These are phyloP conservation scores for Rhea pennata DNA, from an alignment of 2,113 vertebrate genomes.

Conservation along the genomic window DNA sequence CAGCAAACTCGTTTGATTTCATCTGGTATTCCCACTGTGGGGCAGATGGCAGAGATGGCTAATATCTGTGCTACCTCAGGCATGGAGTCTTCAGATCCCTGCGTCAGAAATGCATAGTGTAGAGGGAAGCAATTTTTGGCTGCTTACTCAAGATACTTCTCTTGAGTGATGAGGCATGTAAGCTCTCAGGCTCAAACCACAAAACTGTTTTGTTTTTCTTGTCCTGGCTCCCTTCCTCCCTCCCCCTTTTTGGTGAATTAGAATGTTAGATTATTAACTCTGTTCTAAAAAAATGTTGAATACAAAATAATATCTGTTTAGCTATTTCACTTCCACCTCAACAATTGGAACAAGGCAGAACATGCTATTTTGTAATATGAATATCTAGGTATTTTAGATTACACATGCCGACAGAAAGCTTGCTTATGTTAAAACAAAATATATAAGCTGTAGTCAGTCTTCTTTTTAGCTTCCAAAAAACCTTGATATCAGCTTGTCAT, in stretches of 20 bases:
- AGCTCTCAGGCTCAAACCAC: conserved; percentile 17
- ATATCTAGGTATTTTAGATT: not conserved
- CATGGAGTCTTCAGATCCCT: conserved; percentile 20
- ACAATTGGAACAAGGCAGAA: not conserved
- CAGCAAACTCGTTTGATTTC: conserved; percentile 27
- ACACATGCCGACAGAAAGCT: conserved; percentile 1
- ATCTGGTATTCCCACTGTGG: conserved; percentile 36
- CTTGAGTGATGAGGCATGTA: conserved; percentile 29
- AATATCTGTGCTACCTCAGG: conserved; percentile 5
- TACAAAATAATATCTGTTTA: not conserved
- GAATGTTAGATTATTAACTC: not conserved
- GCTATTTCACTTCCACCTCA: not conserved
- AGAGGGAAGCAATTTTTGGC: conserved; percentile 40
- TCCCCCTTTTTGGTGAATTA: not conserved
- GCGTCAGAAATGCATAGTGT: not conserved
- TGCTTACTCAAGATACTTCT: conserved; percentile 5
- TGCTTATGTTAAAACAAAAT: not conserved
- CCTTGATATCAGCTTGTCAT: not conserved
- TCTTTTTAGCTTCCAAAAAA: not conserved
- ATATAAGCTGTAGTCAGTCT: not conserved
- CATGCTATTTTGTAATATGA: not conserved
- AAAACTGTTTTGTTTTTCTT: conserved; percentile 26
- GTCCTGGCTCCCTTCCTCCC: not conserved
- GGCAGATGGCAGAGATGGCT: conserved; percentile 44
- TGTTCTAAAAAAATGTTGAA: not conserved